Evolutionary conservation across 2,888 invertebrate species (phyloP).

Genomic region (Antheraea yamamai): DNA sequence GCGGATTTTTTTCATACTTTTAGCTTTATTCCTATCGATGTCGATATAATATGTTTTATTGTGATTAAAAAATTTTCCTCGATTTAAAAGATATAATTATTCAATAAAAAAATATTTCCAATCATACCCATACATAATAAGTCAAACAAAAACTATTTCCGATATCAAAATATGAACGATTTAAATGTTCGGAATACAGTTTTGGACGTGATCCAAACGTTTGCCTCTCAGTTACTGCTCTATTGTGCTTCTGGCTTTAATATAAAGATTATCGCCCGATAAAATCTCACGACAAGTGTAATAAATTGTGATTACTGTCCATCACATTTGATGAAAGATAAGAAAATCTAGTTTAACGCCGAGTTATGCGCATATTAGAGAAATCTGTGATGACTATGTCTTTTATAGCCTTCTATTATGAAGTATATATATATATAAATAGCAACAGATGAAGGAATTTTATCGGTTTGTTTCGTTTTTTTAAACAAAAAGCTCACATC

Average conservation of each 20-base stretch:
- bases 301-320: not conserved
- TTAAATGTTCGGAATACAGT: not conserved
- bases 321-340: not conserved
- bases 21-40: too few species aligned
- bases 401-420: too few species aligned
- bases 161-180: not conserved
- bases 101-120: too few species aligned
- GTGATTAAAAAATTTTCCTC: too few species aligned
- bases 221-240: not conserved
- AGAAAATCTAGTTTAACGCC: not conserved
- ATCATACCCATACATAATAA: not conserved
- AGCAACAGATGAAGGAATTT: too few species aligned
- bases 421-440: too few species aligned
- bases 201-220: slow-evolving; percentile 2
- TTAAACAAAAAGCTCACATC: too few species aligned
- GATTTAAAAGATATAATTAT: too few species aligned
- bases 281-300: not conserved
- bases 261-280: not conserved
- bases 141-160: not conserved
- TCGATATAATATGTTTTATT: too few species aligned
- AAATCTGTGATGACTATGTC: not conserved
- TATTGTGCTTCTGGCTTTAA: not conserved
- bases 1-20: too few species aligned
- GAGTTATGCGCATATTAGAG: not conserved
- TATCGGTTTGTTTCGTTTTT: too few species aligned